Base-by-base conservation (phyloP, 2,797 vertebrate species). In the Steatocranus sp. region DNA sequence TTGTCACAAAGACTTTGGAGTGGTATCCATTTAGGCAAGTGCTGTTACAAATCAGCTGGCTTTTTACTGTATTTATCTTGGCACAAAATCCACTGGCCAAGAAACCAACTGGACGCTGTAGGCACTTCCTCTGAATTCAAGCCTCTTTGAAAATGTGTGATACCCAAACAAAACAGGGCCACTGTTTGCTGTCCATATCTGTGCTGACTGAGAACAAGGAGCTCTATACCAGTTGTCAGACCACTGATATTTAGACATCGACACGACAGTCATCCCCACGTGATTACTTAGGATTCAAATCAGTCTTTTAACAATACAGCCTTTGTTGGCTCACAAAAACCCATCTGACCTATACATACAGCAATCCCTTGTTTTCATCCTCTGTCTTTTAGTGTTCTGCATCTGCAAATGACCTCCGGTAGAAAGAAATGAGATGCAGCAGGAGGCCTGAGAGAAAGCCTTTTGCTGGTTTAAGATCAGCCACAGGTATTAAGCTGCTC, bases 401-500 rank as follows among this genome's bases (percentile, higher is more conserved):
- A 32, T 56, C 80, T 50, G 77, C 9, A 17, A 77, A 68, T 3
- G 23, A 51, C 75, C 14, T 15, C 70, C 1, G 3, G 50, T 75
- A 50, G 80, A 83, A 85, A 85, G 90, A 92, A 94, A 93, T 91
- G 77, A 92, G 86, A 80, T 91, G 76, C 68, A 54, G 85, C 20
- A 5, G 92, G 94, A 83, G 86, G 88, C 83, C 75, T 30, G 81
- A 82, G 68, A 90, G 75, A 91, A 85, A 89, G 80, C 70, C 75
- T 89, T 91, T 91, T 86, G 83, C 87, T n/a, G 12, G 75, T 91
- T 88, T 84, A 83, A 86, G 88, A 92, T 91, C 90, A 86, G 86
- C 89, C 79, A 84, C 91, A 91, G 90, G 93, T 92, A 91, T 88
- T 91, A 92, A 93, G 88, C 90, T 90, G 81, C 88, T 92, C 87